Percentiles rank a stretch among this genome's conserved stretches.
Conservation (phyloP, 2,113 vertebrate species). For the Oryzias woworae region DNA sequence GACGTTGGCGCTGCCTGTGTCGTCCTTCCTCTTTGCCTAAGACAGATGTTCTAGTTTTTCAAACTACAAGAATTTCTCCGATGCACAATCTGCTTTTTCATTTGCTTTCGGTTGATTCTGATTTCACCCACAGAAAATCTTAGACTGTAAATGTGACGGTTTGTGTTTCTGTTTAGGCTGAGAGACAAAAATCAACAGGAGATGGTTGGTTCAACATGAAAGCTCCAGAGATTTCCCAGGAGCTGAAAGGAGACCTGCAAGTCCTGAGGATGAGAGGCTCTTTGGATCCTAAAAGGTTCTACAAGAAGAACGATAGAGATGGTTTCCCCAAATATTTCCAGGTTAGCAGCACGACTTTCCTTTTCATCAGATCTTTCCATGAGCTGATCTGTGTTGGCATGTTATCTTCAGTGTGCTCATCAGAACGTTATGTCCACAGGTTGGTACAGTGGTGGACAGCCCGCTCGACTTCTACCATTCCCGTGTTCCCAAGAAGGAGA, state of each 20-base stretch:
- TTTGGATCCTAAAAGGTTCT: conserved; percentile 93
- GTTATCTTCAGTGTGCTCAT: background rate
- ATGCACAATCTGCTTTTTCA: too few relatives aligned
- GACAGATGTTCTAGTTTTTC: too few relatives aligned
- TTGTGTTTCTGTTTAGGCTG: conserved; percentile 72
- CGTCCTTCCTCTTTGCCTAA: too few relatives aligned
- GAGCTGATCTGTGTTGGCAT: background rate
- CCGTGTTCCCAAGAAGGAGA: conserved; percentile 90
- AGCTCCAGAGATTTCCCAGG: conserved; percentile 89
- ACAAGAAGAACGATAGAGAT: conserved; percentile 96
- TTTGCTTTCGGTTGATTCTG: too few relatives aligned
- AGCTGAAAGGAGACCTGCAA: conserved; percentile 89
- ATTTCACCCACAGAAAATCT: too few relatives aligned
- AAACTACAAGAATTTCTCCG: too few relatives aligned
- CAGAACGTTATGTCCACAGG: conserved; percentile 62
- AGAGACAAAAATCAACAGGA: conserved; percentile 87
- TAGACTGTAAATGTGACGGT: too few relatives aligned
- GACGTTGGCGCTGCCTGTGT: too few relatives aligned
- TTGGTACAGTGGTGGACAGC: conserved; percentile 90
- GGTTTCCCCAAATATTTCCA: conserved; percentile 95
- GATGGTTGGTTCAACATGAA: conserved; percentile 96
- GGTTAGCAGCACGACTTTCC: conserved; percentile 66
- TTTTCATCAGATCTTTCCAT: background rate
- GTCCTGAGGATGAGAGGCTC: conserved; percentile 91
- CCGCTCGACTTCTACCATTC: conserved; percentile 94